Base-by-base conservation (phyloP, 64 coral and sea anemone genomes). In the Dendronephthya gigantea region DNA sequence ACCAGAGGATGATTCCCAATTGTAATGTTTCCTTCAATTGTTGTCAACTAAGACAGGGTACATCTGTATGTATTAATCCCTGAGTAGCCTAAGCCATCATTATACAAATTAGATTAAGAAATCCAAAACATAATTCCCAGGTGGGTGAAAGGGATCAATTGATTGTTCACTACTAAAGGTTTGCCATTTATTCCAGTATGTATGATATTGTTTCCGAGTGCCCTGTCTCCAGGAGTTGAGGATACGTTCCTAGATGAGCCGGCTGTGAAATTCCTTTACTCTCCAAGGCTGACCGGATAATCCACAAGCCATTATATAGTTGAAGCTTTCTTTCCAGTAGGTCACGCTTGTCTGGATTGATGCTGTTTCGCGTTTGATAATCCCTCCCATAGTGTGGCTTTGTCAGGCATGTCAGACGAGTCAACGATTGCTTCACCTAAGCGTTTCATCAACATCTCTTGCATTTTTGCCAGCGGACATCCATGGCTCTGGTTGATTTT, bases 1-100 rank as follows among this genome's bases (percentile, higher is more conserved):
- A 90, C 84, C 68, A 90, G 82, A 32, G 89, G 89, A 70, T 90
- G 85, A 19, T 40, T 58, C 39, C 70, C 86, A 38, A 76, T 40
- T 25, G 59, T 40, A 23, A 59, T 86, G 32, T 68, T 68, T 22
- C 85, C 56, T 38, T 86, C 85, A 17, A 86, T 58, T 31, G 16
- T n/a, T 39, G 69, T 86, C 19, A 68, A 56, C 23, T 51, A 68
- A 7, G 85, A 86, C 12, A 86, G 34, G 29, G 62, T 58, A 68
- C 85, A 68, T 9, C 55, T 27, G 22, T 51, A 27, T 35, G 52
- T 68, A 40, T 86, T 65, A 32, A 81, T 75, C 10, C n/a, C 66
- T 45, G 4, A 13, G 31, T 35, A 34, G 32, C 84, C 84, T 12
- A 51, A 17, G n/a, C 38, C 84, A 34, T 37, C 35, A 22, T 70